Percentiles rank a stretch among this genome's conserved stretches.
Conservation (phyloP, 1,140 invertebrate species). For the Probaryconus sp. region DNA sequence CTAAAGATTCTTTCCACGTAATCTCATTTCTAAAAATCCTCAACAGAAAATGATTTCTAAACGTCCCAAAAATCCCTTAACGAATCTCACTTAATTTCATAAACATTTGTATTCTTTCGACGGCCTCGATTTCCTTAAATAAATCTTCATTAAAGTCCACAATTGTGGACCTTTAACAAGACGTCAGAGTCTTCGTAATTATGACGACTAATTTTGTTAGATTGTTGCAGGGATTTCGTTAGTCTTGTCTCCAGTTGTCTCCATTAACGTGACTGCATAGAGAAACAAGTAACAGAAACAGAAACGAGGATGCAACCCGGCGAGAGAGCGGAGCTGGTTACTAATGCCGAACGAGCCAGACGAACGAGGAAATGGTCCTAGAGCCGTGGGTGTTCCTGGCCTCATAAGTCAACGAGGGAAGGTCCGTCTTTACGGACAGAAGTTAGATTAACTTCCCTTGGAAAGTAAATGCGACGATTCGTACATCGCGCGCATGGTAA, state of each 20-base stretch:
- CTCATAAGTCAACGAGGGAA: constrained; percentile 2
- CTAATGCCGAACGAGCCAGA: constrained; percentile 5
- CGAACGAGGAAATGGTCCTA: not conserved
- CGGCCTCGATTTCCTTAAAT: too few relatives aligned
- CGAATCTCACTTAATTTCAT: too few relatives aligned
- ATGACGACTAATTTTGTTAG: too few relatives aligned
- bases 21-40: too few relatives aligned
- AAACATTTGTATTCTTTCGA: too few relatives aligned
- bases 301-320: not conserved
- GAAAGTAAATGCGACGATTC: constrained; percentile 21
- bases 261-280: not conserved
- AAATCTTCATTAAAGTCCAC: too few relatives aligned
- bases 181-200: too few relatives aligned
- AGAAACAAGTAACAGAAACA: constrained; percentile 6
- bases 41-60: too few relatives aligned
- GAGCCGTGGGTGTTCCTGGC: not conserved
- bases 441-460: constrained; percentile 36
- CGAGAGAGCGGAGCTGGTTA: constrained; percentile 15
- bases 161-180: too few relatives aligned
- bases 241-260: constrained; percentile 24
- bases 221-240: too few relatives aligned
- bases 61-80: too few relatives aligned
- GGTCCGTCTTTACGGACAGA: constrained; percentile 13
- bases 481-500: constrained; percentile 8
- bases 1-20: too few relatives aligned